Conservation (phyloP, 2,888 invertebrate genomes). For the Chesias legatella region DNA sequence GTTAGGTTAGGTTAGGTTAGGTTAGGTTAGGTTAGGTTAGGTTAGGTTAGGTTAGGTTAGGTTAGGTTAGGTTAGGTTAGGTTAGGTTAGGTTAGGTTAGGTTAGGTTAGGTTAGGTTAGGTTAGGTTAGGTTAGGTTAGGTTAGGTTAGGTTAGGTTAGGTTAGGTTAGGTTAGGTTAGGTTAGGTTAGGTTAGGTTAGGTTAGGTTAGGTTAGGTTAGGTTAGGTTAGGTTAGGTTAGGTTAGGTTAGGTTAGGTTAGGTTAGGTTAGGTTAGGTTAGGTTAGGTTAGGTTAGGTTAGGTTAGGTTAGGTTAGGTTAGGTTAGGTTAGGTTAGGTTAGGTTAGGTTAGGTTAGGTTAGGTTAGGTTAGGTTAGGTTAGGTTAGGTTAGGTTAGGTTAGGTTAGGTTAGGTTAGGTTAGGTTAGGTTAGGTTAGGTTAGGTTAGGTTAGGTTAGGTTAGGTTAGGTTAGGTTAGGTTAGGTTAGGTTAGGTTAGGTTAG, state of each 20-base stretch:
- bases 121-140: conserved; percentile 24
- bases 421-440: conserved; percentile 20
- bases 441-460: conserved; percentile 25
- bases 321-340: conserved; percentile 9
- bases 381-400: conserved; percentile 15
- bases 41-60: conserved; percentile 6
- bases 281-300: conserved; percentile 11
- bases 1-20: conserved; percentile 5
- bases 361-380: conserved; percentile 11
- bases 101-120: conserved; percentile 27
- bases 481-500: conserved; percentile 24
- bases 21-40: conserved; percentile 13
- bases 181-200: conserved; percentile 22
- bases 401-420: conserved; percentile 22
- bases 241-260: conserved; percentile 18
- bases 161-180: conserved; percentile 21
- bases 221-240: conserved; percentile 24
- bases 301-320: conserved; percentile 10
- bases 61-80: conserved; percentile 16
- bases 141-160: conserved; percentile 24
- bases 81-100: conserved; percentile 25
- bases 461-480: conserved; percentile 25
- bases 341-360: conserved; percentile 3
- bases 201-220: conserved; percentile 26
- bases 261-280: conserved; percentile 14